phyloP scores from a whole-genome alignment of 2,888 invertebrate species.

The Agriopis leucophaearia region DNA sequence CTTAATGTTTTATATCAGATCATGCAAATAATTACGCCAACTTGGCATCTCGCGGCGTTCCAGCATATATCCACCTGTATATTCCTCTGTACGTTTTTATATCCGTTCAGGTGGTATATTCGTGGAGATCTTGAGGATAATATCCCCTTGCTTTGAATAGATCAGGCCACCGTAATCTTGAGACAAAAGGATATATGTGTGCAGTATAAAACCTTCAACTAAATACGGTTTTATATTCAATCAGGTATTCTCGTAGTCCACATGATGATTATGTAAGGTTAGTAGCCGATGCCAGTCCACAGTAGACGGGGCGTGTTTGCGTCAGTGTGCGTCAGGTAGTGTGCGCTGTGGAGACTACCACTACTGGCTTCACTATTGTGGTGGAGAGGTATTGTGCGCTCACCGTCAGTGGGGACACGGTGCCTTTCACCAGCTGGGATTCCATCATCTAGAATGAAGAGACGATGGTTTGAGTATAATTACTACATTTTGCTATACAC shows the following conservation, averaged over 20 bases:
- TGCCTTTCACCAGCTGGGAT: slow-evolving; percentile 85
- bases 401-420: slow-evolving; percentile 87
- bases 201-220: too few species aligned
- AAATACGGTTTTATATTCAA: too few species aligned
- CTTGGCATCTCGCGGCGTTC: background rate
- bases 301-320: slow-evolving; percentile 30
- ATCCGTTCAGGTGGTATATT: too few species aligned
- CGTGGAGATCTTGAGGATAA: too few species aligned
- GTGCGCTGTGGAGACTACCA: slow-evolving; percentile 84
- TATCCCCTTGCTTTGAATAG: too few species aligned
- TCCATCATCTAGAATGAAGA: slow-evolving; percentile 72
- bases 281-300: background rate
- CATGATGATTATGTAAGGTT: background rate
- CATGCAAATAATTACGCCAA: background rate
- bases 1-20: background rate
- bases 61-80: background rate
- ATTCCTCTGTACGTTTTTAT: too few species aligned
- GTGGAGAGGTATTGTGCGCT: slow-evolving; percentile 89
- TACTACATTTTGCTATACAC: too few species aligned
- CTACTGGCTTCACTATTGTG: slow-evolving; percentile 89
- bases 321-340: slow-evolving; percentile 47
- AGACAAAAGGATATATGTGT: too few species aligned
- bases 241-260: background rate
- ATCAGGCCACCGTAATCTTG: too few species aligned
- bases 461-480: background rate